Evolutionary conservation across 64 coral and sea anemone species (phyloP), one percentile per base, ranked within the genome.

Genomic region (Trachythela sp.): DNA sequence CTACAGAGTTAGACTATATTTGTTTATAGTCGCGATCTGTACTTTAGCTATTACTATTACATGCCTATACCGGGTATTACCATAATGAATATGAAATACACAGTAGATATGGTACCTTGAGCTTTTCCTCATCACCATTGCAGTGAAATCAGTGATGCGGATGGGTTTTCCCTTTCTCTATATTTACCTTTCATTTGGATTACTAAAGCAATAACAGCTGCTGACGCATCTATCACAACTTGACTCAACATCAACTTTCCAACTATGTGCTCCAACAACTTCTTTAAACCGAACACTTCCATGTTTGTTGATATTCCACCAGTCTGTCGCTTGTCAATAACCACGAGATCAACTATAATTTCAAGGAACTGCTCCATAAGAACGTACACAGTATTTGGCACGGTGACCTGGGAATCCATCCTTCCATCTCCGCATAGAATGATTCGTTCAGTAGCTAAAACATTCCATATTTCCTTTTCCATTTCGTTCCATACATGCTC

Each of bases 361-460:
- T 87, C 60, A 2, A 36, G 13, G 2, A 0, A n/a, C 36, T 87
- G 51, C 17, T 87, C 86, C 86, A 87, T 87, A 1, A 87, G 86
- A 20, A 51, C 60, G 86, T 70, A 87, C 13, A 87, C 54, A 67
- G 48, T 58, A 60, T 56, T 58, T 11, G 20, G 29, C 13, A 51
- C 86, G 60, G 49, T 87, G 54, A 48, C 86, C 2, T 48, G 86
- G 22, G 54, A 87, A 33, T 87, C 86, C 15, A 58, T 87, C 40
- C 86, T 54, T 10, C 86, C 86, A 87, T 87, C 54, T 38, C 86
- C 56, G 29, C 48, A 54, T 22, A 87, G 86, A 7, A 60, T 39
- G 20, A 87, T 24, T 64, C 56, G 24, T 41, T 13, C 68, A 2
- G 11, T 64, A 40, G 13, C 26, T 4, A 67, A 36, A 54, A 64